These are phyloP conservation scores for Hipposideros armiger DNA, from an alignment of 2,113 vertebrate species.

Conservation along the genomic window DNA sequence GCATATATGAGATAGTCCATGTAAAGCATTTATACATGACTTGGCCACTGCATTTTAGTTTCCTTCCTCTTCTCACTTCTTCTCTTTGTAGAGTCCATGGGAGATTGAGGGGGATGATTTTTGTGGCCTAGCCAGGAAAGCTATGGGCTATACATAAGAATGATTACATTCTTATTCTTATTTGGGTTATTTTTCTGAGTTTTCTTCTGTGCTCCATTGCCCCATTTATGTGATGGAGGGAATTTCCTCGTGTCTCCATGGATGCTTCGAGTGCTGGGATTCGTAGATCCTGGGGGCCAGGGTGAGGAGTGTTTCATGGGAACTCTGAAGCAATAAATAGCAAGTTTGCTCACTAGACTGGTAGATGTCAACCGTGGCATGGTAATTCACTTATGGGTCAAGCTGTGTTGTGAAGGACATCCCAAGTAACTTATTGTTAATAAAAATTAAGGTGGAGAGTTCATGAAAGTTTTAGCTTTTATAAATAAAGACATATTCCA, in stretches of 20 bases:
- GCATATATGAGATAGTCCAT: fast-evolving
- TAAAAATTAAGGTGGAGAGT: background rate
- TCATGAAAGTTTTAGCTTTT: constrained; percentile 21
- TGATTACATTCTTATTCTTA: background rate
- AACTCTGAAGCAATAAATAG: background rate
- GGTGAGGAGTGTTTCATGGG: background rate
- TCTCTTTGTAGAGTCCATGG: background rate
- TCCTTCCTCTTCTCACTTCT: background rate
- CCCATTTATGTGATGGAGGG: background rate
- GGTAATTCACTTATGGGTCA: background rate
- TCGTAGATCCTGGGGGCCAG: background rate
- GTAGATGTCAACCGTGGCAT: background rate
- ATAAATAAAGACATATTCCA: background rate
- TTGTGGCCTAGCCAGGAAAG: background rate
- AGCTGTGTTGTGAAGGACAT: background rate
- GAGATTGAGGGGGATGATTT: background rate
- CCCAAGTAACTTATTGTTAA: background rate
- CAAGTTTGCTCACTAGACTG: background rate
- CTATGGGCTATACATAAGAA: background rate
- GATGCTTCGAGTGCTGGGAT: background rate
- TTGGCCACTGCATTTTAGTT: background rate
- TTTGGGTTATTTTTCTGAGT: background rate
- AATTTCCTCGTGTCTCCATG: background rate
- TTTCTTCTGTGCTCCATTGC: background rate
- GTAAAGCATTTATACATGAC: background rate